phyloP scores from a whole-genome alignment of 2,113 vertebrate genomes.

The Tachuris rubrigastra region DNA sequence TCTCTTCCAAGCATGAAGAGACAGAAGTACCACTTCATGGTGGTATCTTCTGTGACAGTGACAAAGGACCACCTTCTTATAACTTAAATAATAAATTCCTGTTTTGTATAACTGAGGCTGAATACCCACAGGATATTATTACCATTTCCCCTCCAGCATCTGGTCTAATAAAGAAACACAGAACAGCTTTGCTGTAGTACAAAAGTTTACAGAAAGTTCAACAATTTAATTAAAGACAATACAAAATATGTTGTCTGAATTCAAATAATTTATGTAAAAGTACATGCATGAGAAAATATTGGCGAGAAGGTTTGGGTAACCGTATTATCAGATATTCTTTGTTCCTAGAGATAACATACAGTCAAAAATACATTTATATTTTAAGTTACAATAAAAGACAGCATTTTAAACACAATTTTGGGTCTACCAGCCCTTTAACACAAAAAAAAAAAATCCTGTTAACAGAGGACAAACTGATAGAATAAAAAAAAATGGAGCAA shows the following conservation, averaged over 20 bases:
- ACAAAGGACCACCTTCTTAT: neutral
- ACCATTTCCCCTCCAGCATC: conserved; percentile 48
- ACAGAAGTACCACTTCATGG: neutral
- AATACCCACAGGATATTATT: conserved; percentile 58
- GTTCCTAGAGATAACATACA: neutral
- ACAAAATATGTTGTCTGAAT: conserved; percentile 44
- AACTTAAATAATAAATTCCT: neutral
- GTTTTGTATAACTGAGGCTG: conserved; percentile 2
- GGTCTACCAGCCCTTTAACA: conserved; percentile 5
- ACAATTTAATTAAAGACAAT: conserved; percentile 62
- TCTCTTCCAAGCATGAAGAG: neutral
- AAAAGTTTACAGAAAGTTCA: conserved; percentile 49
- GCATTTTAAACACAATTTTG: conserved; percentile 1
- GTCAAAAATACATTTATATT: conserved; percentile 14
- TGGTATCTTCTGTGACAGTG: neutral
- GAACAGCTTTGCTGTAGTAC: conserved; percentile 35
- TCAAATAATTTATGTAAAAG: conserved; percentile 56
- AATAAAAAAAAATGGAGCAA: neutral
- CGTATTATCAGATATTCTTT: conserved; percentile 5
- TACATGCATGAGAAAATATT: conserved; percentile 41
- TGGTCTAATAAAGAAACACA: conserved; percentile 65
- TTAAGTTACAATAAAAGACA: conserved; percentile 30
- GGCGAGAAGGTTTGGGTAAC: neutral
- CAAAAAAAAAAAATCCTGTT: neutral
- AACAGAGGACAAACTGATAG: neutral